Evolutionary conservation across 2,113 vertebrate genomes (phyloP).

Genomic region (Prinia subflava): DNA sequence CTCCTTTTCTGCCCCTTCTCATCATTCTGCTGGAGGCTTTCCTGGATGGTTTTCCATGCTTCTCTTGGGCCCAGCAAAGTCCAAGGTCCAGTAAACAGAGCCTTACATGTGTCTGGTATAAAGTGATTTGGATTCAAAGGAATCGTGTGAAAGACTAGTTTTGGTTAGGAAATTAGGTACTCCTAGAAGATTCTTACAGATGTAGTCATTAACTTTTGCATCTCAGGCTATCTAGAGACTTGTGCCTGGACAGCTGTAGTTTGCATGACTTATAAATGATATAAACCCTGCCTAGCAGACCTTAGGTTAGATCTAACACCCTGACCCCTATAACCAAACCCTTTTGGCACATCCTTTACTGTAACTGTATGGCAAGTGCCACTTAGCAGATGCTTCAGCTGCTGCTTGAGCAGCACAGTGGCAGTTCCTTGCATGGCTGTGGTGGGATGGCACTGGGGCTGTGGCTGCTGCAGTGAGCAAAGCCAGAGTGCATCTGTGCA

Average conservation of each 20-base stretch:
- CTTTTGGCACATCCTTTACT: background rate
- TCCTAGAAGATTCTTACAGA: background rate
- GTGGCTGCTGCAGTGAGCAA: background rate
- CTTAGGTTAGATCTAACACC: background rate
- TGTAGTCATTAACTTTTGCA: background rate
- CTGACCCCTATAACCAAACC: background rate
- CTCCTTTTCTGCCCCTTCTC: background rate
- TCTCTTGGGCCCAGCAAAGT: background rate
- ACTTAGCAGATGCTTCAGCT: background rate
- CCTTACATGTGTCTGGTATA: background rate
- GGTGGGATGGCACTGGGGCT: background rate
- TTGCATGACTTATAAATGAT: background rate
- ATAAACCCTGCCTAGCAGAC: background rate
- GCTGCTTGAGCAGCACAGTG: background rate
- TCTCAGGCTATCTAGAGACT: background rate
- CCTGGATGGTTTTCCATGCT: background rate
- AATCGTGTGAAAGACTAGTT: background rate
- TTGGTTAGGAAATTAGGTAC: background rate
- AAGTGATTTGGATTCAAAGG: background rate
- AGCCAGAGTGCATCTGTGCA: background rate
- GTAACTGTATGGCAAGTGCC: rapidly evolving
- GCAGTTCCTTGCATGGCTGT: background rate
- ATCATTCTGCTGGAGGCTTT: background rate
- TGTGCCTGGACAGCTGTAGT: background rate
- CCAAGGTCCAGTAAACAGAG: background rate